Evolutionary conservation across 2,113 vertebrate species (phyloP).

Genomic region (Ursus arctos): DNA sequence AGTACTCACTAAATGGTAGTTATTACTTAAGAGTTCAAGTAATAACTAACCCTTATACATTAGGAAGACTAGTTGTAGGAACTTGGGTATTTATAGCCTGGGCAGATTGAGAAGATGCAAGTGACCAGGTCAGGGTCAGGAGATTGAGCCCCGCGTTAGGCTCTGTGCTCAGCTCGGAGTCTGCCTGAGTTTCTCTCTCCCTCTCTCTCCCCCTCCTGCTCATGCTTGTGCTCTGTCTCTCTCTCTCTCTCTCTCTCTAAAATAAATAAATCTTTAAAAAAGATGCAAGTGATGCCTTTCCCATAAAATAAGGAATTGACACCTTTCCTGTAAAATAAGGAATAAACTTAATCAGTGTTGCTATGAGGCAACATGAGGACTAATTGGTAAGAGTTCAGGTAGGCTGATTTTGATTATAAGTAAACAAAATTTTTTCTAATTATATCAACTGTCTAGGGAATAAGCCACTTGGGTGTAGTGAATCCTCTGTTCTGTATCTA

Average conservation of each 20-base stretch:
- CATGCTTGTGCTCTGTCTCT: neutral
- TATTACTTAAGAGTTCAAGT: neutral
- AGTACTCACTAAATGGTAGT: neutral
- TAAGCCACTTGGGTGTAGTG: neutral
- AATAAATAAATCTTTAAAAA: neutral
- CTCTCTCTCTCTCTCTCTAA: neutral
- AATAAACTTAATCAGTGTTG: neutral
- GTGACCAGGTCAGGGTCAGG: neutral
- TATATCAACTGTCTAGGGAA: neutral
- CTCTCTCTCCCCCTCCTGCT: neutral
- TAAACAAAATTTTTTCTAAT: neutral
- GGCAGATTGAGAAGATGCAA: neutral
- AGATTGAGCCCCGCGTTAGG: neutral
- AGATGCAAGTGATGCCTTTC: neutral
- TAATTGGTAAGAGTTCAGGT: neutral
- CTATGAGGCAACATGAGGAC: neutral
- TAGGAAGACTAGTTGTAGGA: neutral
- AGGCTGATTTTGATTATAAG: neutral
- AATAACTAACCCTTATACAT: neutral
- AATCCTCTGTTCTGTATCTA: neutral
- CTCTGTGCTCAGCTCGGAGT: neutral
- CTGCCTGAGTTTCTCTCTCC: neutral
- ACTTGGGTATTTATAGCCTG: neutral
- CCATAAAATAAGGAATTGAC: neutral
- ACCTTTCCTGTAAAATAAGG: neutral